Evolutionary conservation across 2,797 vertebrate species (phyloP), one percentile per base, ranked within the genome.

Genomic region (Neosalanx taihuensis): DNA sequence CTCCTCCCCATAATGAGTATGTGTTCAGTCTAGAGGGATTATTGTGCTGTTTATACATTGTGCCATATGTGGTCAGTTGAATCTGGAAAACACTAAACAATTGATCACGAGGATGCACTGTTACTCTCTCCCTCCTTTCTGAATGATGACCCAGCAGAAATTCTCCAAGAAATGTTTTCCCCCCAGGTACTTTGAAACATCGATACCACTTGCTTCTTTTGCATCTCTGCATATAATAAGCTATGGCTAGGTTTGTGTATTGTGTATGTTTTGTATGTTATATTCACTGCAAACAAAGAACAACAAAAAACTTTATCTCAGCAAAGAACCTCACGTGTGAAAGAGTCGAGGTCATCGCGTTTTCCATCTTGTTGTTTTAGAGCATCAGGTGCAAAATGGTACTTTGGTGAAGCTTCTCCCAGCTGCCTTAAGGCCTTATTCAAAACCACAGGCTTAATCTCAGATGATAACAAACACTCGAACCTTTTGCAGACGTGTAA

Each of bases 1-100:
- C 86, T 87, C 83, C 85, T 87, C 84, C 84, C 86, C 85, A 89
- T 90, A 88, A 88, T 89, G 78, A 89, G 88, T 73, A 89, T 88
- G 86, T 88, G 87, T 87, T 86, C 89, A 91, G 90, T 89, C 84
- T 73, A 85, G 80, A 77, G 84, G 82, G 88, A 87, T 91, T 89
- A 91, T 92, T 92, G 91, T 91, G 78, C 73, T 81, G 83, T 78
- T 81, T 74, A 82, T 87, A 79, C 83, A 86, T 83, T 84, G 79
- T 85, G 76, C 79, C 72, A 29, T 82, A 85, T 84, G 81, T 79
- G 83, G 84, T 84, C 82, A 79, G 35, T 69, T 81, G 72, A 75
- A 70, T 83, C 41, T 75, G 67, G 74, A 82, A 76, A 81, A 81
- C 79, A 75, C 79, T 81, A 85, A 86, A 87, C 83, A 86, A 79